Percentiles rank a stretch among this genome's conserved stretches.
Conservation (phyloP, 1,140 invertebrate genomes). For the Mya arenaria region DNA sequence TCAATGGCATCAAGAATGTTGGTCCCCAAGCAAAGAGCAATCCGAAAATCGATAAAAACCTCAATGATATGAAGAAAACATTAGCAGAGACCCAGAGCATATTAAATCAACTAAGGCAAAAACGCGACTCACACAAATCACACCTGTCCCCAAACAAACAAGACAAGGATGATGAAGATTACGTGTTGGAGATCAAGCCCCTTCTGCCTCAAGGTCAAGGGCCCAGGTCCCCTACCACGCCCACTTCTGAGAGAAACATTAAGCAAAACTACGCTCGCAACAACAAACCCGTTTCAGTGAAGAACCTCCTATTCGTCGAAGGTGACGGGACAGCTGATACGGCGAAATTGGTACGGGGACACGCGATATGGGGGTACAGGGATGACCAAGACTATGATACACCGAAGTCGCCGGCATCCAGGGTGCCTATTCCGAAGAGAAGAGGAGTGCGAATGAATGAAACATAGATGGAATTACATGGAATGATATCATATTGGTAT, state of each 20-base stretch:
- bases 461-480: too few species aligned
- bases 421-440: too few species aligned
- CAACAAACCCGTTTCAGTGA: not conserved
- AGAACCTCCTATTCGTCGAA: too few species aligned
- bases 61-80: not conserved
- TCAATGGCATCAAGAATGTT: too few species aligned
- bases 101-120: not conserved
- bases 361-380: too few species aligned
- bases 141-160: not conserved
- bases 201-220: too few species aligned
- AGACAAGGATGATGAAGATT: not conserved
- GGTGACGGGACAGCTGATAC: too few species aligned
- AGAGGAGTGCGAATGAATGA: too few species aligned
- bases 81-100: not conserved
- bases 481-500: too few species aligned
- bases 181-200: not conserved
- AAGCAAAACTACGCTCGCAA: not conserved
- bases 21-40: not conserved
- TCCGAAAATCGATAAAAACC: not conserved
- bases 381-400: too few species aligned
- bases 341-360: too few species aligned
- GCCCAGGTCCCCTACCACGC: not conserved
- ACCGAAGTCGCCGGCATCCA: too few species aligned
- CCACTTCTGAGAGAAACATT: not conserved
- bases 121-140: not conserved